These are phyloP conservation scores for Aplocera efformata DNA, from an alignment of 2,888 invertebrate species.

Conservation along the genomic window DNA sequence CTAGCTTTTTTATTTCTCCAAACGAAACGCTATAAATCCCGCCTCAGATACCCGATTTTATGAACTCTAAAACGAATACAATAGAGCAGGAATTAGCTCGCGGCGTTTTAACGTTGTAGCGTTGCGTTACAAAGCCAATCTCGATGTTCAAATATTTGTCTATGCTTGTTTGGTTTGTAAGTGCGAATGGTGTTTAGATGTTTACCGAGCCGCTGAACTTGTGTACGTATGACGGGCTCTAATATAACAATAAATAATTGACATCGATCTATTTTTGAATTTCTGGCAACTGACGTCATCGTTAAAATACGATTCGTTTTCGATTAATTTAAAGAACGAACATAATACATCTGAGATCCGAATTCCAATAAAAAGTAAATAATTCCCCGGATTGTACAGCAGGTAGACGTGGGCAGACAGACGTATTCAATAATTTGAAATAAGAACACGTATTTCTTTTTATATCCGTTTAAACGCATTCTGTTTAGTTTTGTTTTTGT, in stretches of 20 bases:
- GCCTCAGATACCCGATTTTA: slow-evolving; percentile 28
- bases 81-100: slow-evolving; percentile 54
- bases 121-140: slow-evolving; percentile 61
- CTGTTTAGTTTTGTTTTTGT: slow-evolving; percentile 79
- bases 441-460: slow-evolving; percentile 78
- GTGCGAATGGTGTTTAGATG: slow-evolving; percentile 78
- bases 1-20: slow-evolving; percentile 49
- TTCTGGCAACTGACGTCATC: slow-evolving; percentile 31
- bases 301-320: slow-evolving; percentile 19
- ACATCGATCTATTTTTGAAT: slow-evolving; percentile 54
- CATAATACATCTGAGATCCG: slow-evolving; percentile 58
- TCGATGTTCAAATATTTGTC: slow-evolving; percentile 73
- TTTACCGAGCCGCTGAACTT: slow-evolving; percentile 72
- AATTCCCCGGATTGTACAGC: slow-evolving; percentile 45
- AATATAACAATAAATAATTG: slow-evolving; percentile 66
- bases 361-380: slow-evolving; percentile 63
- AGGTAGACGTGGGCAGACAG: slow-evolving; percentile 76
- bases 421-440: slow-evolving; percentile 79
- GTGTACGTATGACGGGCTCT: slow-evolving; percentile 58
- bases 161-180: slow-evolving; percentile 76
- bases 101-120: slow-evolving; percentile 39
- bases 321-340: slow-evolving; percentile 41
- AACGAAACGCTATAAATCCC: slow-evolving; percentile 41
- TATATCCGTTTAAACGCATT: slow-evolving; percentile 78
- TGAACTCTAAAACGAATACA: slow-evolving; percentile 40